Base-by-base conservation (phyloP, 1,140 invertebrate genomes). In the Drosophila willistoni region DNA sequence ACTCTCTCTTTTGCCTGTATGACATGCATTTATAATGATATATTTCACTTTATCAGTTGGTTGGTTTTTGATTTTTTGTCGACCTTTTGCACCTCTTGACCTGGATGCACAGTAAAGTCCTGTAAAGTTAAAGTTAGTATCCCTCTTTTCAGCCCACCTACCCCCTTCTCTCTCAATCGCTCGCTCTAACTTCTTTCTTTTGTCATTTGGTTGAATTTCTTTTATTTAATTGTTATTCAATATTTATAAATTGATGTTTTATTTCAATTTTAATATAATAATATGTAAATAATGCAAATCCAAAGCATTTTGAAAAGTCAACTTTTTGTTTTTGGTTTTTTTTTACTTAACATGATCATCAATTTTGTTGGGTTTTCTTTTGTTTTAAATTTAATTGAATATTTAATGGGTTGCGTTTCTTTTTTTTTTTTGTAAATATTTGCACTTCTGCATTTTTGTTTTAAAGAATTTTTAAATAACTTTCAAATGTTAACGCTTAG, bases 201-300 rank as follows among this genome's bases (percentile, higher is more conserved):
- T 22, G 9, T 51, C 22, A 3, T 13, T 51, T 39, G 71, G 56
- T 12, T 71, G 29, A 62, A 56, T 75, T 68, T 57, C 63, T 57
- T 75, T 75, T 75, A 75, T 75, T 75, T 63, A 75, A 63, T 63
- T 41, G 34, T 75, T 62, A 75, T 75, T 75, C 47, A 75, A 75
- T 75, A 51, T 51, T 59, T 34, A 36, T 17, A 17, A 59, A 36
- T 59, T 59, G 14, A 34, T 36, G 17, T 68, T 56, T 64, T 54
- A 72, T 73, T 67, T 75, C 64, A 57, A 74, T 75, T 78, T 68
- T 56, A 77, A 71, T 59, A 36, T 77, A 57, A 57, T 57, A 57
- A 36, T 77, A 71, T 77, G 64, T 77, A 86, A 86, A 87, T 66
- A 83, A 87, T 87, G 83, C 83, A 87, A 89, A 83, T 87, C 79